A percentile compares a stretch with the other conserved stretches of the same genome.
phyloP scores from a whole-genome alignment of 1,140 invertebrate genomes.

The Drosophila pachea region DNA sequence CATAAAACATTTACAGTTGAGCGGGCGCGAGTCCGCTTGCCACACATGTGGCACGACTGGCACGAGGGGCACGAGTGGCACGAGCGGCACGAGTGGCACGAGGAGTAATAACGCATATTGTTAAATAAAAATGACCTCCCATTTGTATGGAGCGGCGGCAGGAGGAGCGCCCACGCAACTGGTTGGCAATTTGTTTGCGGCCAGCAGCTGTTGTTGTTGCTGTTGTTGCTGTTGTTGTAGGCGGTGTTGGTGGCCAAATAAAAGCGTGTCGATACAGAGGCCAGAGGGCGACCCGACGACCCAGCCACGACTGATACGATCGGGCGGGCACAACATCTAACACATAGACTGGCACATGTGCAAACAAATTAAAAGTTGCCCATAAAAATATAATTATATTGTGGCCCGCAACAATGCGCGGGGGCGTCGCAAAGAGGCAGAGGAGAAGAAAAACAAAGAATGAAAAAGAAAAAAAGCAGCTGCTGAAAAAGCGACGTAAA shows the following conservation, averaged over 20 bases:
- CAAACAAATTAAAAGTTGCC: slow-evolving; percentile 75
- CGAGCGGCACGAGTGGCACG: slow-evolving; percentile 17
- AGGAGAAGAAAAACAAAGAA: neutral
- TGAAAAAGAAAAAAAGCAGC: neutral
- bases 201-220: neutral
- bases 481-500: slow-evolving; percentile 27
- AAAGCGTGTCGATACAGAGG: slow-evolving; percentile 52
- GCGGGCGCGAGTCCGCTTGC: slow-evolving; percentile 5
- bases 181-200: slow-evolving; percentile 58
- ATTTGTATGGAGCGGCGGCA: slow-evolving; percentile 53
- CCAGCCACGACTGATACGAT: neutral
- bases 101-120: slow-evolving; percentile 44
- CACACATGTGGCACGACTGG: neutral
- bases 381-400: slow-evolving; percentile 76
- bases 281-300: neutral
- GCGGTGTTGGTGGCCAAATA: slow-evolving; percentile 11
- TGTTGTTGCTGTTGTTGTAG: too few species aligned
- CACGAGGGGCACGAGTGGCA: neutral
- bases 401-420: slow-evolving; percentile 38
- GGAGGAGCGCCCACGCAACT: slow-evolving; percentile 50
- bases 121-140: slow-evolving; percentile 62
- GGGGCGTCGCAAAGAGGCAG: neutral
- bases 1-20: slow-evolving; percentile 68
- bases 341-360: slow-evolving; percentile 43
- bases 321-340: too few species aligned